Evolutionary conservation across 1,140 invertebrate species (phyloP).

Genomic region (Drosophila kurseongensis): DNA sequence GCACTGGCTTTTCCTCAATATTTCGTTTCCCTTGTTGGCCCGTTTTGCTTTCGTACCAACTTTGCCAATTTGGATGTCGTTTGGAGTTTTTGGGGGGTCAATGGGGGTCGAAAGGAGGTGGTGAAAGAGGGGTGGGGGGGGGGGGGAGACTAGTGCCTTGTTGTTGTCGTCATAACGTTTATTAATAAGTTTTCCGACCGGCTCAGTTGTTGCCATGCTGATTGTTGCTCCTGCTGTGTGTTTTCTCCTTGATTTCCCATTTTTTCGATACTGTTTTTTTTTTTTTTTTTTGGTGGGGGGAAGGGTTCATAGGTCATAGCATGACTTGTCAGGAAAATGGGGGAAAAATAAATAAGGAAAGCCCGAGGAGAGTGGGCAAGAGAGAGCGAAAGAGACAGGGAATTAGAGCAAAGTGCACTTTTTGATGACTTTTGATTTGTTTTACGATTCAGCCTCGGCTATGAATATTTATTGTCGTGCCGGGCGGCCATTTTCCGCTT

Average conservation of each 20-base stretch:
- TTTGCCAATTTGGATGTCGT: conserved; percentile 78
- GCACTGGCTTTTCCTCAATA: conserved; percentile 9
- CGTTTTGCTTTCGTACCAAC: conserved; percentile 69
- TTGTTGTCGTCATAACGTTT: conserved; percentile 77
- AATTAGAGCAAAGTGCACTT: conserved; percentile 82
- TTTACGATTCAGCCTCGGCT: conserved; percentile 71
- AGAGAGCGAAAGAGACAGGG: conserved; percentile 37
- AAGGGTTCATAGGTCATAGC: conserved; percentile 38
- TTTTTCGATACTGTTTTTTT: conserved; percentile 11
- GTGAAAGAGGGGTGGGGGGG: background rate
- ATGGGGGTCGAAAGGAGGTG: conserved; percentile 2
- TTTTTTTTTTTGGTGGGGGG: background rate
- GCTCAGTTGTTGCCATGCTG: conserved; percentile 54
- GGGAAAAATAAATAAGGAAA: conserved; percentile 24
- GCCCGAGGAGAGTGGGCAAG: background rate
- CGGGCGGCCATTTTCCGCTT: conserved; percentile 26
- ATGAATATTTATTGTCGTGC: conserved; percentile 81
- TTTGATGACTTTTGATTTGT: conserved; percentile 83
- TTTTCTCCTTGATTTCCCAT: conserved; percentile 35
- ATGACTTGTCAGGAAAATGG: conserved; percentile 67
- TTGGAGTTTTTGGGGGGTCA: conserved; percentile 1
- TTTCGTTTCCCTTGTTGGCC: conserved; percentile 3
- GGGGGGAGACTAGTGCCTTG: conserved; percentile 12
- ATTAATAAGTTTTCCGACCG: conserved; percentile 68
- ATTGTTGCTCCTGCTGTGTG: conserved; percentile 70